phyloP scores from a whole-genome alignment of 1,140 invertebrate species.

The Maniola jurtina region DNA sequence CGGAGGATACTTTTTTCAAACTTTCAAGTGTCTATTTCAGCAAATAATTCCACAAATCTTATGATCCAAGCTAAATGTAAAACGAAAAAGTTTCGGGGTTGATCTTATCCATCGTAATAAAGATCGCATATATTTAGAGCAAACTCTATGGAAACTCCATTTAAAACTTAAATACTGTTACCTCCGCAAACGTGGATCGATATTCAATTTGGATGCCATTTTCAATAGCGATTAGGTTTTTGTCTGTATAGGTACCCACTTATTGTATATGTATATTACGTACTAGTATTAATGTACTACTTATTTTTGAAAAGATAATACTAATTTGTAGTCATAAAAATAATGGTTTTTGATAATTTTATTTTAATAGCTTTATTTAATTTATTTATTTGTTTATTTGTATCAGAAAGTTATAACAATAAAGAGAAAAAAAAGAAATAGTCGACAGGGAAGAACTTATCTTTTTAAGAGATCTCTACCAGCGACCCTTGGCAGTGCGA shows the following conservation, averaged over 20 bases:
- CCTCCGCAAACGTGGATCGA: conserved; percentile 17
- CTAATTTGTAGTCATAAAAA: too few species aligned
- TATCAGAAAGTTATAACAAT: too few species aligned
- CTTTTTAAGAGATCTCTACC: too few species aligned
- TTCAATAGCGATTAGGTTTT: conserved; percentile 16
- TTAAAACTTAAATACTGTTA: conserved; percentile 29
- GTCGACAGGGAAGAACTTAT: too few species aligned
- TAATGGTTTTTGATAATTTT: too few species aligned
- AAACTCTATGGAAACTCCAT: conserved; percentile 22
- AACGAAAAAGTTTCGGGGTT: conserved; percentile 35
- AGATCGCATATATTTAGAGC: conserved; percentile 26
- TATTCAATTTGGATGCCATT: conserved; percentile 16
- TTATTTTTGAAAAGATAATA: too few species aligned
- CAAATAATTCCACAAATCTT: conserved; percentile 19
- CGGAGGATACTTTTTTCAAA: conserved; percentile 1
- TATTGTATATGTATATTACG: too few species aligned
- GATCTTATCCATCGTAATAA: conserved; percentile 30
- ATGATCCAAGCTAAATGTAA: conserved; percentile 24
- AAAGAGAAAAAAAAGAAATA: too few species aligned
- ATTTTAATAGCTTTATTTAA: too few species aligned
- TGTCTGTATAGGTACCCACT: not conserved
- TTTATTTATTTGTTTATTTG: too few species aligned
- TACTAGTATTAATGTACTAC: too few species aligned
- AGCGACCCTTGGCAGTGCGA: too few species aligned
- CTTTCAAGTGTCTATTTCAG: conserved; percentile 6